Evolutionary conservation across 2,888 invertebrate genomes (phyloP).

Genomic region (Eremobia ochroleuca): DNA sequence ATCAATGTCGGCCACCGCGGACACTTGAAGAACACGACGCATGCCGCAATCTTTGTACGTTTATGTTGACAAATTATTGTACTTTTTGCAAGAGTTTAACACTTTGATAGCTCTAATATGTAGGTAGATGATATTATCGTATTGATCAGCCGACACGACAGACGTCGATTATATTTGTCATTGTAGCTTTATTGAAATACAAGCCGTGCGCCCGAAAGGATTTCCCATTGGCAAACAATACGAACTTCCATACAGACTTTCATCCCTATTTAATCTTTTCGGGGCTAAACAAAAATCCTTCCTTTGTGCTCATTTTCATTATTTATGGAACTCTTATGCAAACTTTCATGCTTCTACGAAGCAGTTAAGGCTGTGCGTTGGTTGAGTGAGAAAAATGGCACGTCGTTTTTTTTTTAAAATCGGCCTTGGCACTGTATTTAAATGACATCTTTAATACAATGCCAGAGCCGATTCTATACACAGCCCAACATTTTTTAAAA

Average conservation of each 20-base stretch:
- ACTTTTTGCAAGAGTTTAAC: background rate
- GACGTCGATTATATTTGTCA: background rate
- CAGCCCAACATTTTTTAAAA: background rate
- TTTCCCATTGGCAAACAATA: background rate
- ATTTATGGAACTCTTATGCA: background rate
- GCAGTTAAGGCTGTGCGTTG: background rate
- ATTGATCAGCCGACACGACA: background rate
- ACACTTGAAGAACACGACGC: slow-evolving; percentile 79
- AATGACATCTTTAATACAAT: background rate
- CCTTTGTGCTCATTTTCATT: background rate
- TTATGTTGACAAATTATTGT: background rate
- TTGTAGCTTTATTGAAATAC: background rate
- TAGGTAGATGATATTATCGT: background rate
- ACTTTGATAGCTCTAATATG: background rate
- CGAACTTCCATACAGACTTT: background rate
- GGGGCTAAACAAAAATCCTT: background rate
- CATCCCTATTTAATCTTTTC: background rate
- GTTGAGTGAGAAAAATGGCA: background rate
- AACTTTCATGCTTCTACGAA: background rate
- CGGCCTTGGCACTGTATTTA: background rate
- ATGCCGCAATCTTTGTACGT: slow-evolving; percentile 85
- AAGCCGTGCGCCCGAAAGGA: no score
- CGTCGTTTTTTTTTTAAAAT: background rate
- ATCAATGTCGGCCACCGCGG: slow-evolving; percentile 82
- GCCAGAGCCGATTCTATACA: background rate